Percentiles rank a stretch among this genome's conserved stretches.
phyloP scores from a whole-genome alignment of 2,888 invertebrate genomes.

The Marronus borbonicus region DNA sequence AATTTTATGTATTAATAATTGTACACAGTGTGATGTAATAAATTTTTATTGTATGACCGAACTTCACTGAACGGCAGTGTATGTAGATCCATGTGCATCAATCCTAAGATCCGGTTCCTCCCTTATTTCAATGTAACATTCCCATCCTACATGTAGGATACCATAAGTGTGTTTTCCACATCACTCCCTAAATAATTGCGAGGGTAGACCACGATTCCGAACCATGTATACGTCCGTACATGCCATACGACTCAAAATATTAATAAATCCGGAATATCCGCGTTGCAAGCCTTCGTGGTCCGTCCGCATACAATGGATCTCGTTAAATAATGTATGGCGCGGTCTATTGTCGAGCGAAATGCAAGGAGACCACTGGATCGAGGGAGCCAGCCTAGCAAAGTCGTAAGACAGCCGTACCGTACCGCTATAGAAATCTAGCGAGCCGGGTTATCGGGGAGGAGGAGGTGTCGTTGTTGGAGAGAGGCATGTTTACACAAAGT shows the following conservation, averaged over 20 bases:
- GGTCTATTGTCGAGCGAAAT: slow-evolving; percentile 62
- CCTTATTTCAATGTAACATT: too few species aligned
- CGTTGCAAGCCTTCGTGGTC: slow-evolving; percentile 49
- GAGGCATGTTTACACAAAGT: slow-evolving; percentile 54
- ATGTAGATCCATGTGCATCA: too few species aligned
- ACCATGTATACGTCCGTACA: too few species aligned
- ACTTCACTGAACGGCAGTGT: too few species aligned
- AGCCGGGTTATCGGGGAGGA: slow-evolving; percentile 22
- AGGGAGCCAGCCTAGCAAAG: slow-evolving; percentile 52
- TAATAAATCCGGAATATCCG: slow-evolving; percentile 55
- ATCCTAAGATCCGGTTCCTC: too few species aligned
- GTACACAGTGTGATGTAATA: too few species aligned
- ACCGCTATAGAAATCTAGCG: slow-evolving; percentile 48
- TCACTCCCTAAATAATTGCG: neutral
- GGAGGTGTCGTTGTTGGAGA: too few species aligned
- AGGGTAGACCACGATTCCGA: too few species aligned
- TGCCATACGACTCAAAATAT: slow-evolving; percentile 36
- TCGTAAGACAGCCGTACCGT: slow-evolving; percentile 51
- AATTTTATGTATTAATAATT: too few species aligned
- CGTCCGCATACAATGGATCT: slow-evolving; percentile 57
- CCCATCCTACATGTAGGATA: too few species aligned
- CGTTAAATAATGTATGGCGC: slow-evolving; percentile 64
- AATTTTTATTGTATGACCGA: too few species aligned
- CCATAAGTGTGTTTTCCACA: neutral
- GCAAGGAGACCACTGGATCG: slow-evolving; percentile 37